Percentiles rank a stretch among this genome's conserved stretches.
phyloP scores from a whole-genome alignment of 2,888 invertebrate genomes.

The Tortrix viridana region DNA sequence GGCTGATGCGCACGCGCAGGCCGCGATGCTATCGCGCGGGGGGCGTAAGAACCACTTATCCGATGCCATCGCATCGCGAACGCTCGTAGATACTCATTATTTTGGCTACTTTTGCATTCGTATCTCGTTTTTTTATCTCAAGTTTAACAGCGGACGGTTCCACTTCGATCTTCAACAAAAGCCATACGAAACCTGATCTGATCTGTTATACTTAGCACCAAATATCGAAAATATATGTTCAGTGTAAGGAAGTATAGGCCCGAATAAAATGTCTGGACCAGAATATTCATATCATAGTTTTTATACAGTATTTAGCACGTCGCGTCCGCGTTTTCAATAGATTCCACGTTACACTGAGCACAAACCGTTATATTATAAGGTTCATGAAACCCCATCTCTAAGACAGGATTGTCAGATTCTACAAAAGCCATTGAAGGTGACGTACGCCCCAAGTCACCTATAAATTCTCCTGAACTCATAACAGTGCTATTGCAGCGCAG shows the following conservation, averaged over 20 bases:
- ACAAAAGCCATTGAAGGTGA: conserved; percentile 44
- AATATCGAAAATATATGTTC: no score
- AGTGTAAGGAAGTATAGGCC: neutral
- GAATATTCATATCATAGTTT: conserved; percentile 8
- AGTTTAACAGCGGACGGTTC: conserved; percentile 14
- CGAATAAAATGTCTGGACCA: neutral
- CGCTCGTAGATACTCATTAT: conserved; percentile 62
- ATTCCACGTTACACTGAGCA: neutral
- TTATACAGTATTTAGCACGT: conserved; percentile 32
- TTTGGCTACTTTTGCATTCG: conserved; percentile 74
- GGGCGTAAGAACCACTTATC: conserved; percentile 82
- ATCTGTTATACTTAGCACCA: no score
- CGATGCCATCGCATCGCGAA: conserved; percentile 67
- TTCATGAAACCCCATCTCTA: conserved; percentile 24
- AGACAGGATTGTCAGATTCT: conserved; percentile 35
- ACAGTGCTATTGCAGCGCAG: conserved; percentile 45
- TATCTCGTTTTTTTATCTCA: conserved; percentile 58
- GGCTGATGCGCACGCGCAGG: conserved; percentile 64
- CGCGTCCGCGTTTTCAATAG: conserved; percentile 16
- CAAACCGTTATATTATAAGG: conserved; percentile 21
- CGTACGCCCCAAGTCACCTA: conserved; percentile 40
- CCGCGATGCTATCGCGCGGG: conserved; percentile 67
- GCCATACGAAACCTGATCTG: no score
- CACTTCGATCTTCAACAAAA: no score
- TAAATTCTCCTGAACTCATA: conserved; percentile 45